These are phyloP conservation scores for Autographa gamma DNA, from an alignment of 2,888 invertebrate genomes.

Conservation along the genomic window DNA sequence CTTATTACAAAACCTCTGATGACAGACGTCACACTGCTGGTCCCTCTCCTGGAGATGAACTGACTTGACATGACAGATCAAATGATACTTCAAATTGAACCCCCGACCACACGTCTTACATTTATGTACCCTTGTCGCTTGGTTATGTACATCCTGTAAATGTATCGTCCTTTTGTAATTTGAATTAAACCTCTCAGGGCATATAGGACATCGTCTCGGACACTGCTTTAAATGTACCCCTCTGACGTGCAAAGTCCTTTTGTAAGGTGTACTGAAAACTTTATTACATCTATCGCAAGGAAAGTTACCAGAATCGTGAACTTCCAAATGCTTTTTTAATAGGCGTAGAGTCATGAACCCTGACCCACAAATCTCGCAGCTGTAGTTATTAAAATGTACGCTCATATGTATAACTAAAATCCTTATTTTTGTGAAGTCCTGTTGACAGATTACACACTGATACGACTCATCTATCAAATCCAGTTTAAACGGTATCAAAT, in stretches of 20 bases:
- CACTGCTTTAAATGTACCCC: slow-evolving; percentile 83
- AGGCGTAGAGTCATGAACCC: slow-evolving; percentile 83
- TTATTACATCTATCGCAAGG: slow-evolving; percentile 82
- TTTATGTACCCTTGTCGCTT: slow-evolving; percentile 82
- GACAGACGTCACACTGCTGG: slow-evolving; percentile 87
- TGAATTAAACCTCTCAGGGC: slow-evolving; percentile 84
- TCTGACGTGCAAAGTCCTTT: slow-evolving; percentile 78
- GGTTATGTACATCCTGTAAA: slow-evolving; percentile 83
- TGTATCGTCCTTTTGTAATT: slow-evolving; percentile 85
- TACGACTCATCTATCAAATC: slow-evolving; percentile 72
- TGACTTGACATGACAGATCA: slow-evolving; percentile 82
- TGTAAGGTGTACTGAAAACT: slow-evolving; percentile 81
- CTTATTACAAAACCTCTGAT: slow-evolving; percentile 87
- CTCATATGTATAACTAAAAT: slow-evolving; percentile 85
- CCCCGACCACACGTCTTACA: slow-evolving; percentile 83
- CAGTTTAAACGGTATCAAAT: slow-evolving; percentile 82
- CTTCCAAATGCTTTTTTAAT: slow-evolving; percentile 83
- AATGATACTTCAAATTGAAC: slow-evolving; percentile 82
- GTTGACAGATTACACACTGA: slow-evolving; percentile 79
- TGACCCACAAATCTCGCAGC: slow-evolving; percentile 84
- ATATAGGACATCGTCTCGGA: slow-evolving; percentile 81
- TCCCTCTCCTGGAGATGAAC: slow-evolving; percentile 85
- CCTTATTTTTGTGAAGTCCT: slow-evolving; percentile 81
- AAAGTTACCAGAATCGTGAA: slow-evolving; percentile 82
- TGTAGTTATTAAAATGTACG: slow-evolving; percentile 84